Percentiles rank a stretch among this genome's conserved stretches.
phyloP scores from a whole-genome alignment of 2,797 vertebrate species.

The Sebastes taczanowskii region DNA sequence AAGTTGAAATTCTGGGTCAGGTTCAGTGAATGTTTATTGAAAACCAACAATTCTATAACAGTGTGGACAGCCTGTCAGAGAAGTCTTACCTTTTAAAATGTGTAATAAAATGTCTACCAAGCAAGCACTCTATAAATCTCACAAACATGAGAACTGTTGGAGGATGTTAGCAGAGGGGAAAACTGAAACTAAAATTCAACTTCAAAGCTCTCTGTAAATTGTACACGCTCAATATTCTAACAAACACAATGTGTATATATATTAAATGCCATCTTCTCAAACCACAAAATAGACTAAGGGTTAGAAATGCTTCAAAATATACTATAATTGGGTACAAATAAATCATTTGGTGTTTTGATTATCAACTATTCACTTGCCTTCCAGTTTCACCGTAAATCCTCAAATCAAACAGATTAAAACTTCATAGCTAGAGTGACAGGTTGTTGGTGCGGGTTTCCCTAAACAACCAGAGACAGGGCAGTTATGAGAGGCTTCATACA shows the following conservation, averaged over 20 bases:
- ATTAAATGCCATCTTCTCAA: slow-evolving; percentile 74
- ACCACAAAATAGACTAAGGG: slow-evolving; percentile 63
- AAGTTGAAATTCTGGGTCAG: slow-evolving; percentile 14
- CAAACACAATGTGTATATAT: slow-evolving; percentile 69
- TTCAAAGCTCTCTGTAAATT: slow-evolving; percentile 67
- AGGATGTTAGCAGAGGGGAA: slow-evolving; percentile 62
- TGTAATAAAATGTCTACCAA: slow-evolving; percentile 74
- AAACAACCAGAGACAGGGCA: slow-evolving; percentile 16
- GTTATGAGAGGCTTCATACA: slow-evolving; percentile 54
- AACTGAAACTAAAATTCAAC: slow-evolving; percentile 57
- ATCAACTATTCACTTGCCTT: slow-evolving; percentile 58
- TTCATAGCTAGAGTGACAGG: slow-evolving; percentile 24
- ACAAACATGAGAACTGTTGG: slow-evolving; percentile 63
- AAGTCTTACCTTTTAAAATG: slow-evolving; percentile 42
- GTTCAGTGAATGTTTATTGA: slow-evolving; percentile 82
- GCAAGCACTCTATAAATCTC: slow-evolving; percentile 67
- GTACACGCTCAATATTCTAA: slow-evolving; percentile 69
- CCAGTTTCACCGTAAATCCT: slow-evolving; percentile 60
- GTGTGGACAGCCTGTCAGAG: slow-evolving; percentile 70
- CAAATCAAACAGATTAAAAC: slow-evolving; percentile 24
- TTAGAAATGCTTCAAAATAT: slow-evolving; percentile 62
- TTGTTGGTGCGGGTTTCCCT: not conserved
- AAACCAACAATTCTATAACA: slow-evolving; percentile 74
- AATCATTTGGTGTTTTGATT: slow-evolving; percentile 72
- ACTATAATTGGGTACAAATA: slow-evolving; percentile 57